Conservation (phyloP, 2,797 vertebrate species). For the Erpetoichthys calabaricus region DNA sequence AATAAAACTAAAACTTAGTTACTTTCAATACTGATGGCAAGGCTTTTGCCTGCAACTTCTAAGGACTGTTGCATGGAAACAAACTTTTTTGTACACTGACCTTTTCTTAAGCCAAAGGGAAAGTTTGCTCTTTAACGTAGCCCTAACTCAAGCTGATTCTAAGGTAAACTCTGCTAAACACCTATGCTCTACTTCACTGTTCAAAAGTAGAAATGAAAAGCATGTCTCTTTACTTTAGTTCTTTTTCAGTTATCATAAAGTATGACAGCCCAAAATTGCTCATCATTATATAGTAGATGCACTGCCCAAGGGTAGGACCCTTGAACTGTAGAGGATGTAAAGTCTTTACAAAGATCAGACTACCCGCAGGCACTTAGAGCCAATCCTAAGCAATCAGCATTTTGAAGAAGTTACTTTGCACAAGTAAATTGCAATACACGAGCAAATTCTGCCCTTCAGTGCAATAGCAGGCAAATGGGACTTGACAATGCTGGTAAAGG, state of each 20-base stretch:
- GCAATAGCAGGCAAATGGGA: slow-evolving; percentile 38
- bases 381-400: slow-evolving; percentile 34
- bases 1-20: too few species aligned
- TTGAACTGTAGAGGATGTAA: slow-evolving; percentile 30
- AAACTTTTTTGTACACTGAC: slow-evolving; percentile 36
- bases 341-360: slow-evolving; percentile 28
- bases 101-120: slow-evolving; percentile 34
- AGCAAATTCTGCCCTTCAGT: slow-evolving; percentile 36
- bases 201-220: slow-evolving; percentile 44
- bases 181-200: slow-evolving; percentile 36
- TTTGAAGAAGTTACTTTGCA: slow-evolving; percentile 39
- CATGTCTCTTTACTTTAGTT: slow-evolving; percentile 30
- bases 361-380: slow-evolving; percentile 30
- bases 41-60: too few species aligned
- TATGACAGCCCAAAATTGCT: slow-evolving; percentile 36
- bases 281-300: slow-evolving; percentile 29
- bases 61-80: slow-evolving; percentile 5
- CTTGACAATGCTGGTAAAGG: slow-evolving; percentile 35
- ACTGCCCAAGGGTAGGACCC: slow-evolving; percentile 29
- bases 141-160: slow-evolving; percentile 41
- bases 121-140: slow-evolving; percentile 37
- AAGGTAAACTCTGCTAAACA: slow-evolving; percentile 38
- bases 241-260: slow-evolving; percentile 28
- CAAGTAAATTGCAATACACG: slow-evolving; percentile 25
- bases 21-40: too few species aligned